phyloP scores from a whole-genome alignment of 2,888 invertebrate species.

The Barypeithes pellucidus region DNA sequence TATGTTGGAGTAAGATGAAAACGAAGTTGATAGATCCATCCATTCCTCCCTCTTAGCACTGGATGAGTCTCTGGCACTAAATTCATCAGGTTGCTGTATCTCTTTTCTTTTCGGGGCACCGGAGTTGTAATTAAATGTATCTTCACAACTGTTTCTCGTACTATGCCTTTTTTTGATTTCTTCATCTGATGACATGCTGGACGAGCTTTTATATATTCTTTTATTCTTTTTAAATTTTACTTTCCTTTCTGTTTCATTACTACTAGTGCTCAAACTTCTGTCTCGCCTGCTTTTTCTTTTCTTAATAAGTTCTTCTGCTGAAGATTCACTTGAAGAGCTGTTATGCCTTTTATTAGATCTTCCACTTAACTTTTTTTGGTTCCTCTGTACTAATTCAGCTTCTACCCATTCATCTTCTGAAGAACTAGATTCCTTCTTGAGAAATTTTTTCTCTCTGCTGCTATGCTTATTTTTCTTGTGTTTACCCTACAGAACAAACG shows the following conservation, averaged over 20 bases:
- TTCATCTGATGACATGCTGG: constrained; percentile 8
- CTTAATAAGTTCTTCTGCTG: constrained; percentile 20
- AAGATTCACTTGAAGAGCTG: constrained; percentile 21
- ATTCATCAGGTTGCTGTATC: background rate
- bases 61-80: background rate
- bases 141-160: background rate
- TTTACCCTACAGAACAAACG: constrained; percentile 43
- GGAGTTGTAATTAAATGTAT: background rate
- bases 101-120: background rate
- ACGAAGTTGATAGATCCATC: constrained; percentile 80
- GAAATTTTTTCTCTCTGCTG: constrained; percentile 14
- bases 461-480: constrained; percentile 43
- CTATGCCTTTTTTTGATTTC: background rate
- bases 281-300: constrained; percentile 13
- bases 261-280: constrained; percentile 7
- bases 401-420: constrained; percentile 53
- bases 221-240: background rate
- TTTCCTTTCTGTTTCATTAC: constrained; percentile 11
- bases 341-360: constrained; percentile 4
- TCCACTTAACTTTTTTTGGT: background rate
- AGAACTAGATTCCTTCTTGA: constrained; percentile 28
- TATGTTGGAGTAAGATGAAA: constrained; percentile 68
- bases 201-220: background rate
- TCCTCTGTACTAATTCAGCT: constrained; percentile 38
- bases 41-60: constrained; percentile 76